Conservation (phyloP, 1,140 invertebrate genomes). For the Lordiphosa collinella region DNA sequence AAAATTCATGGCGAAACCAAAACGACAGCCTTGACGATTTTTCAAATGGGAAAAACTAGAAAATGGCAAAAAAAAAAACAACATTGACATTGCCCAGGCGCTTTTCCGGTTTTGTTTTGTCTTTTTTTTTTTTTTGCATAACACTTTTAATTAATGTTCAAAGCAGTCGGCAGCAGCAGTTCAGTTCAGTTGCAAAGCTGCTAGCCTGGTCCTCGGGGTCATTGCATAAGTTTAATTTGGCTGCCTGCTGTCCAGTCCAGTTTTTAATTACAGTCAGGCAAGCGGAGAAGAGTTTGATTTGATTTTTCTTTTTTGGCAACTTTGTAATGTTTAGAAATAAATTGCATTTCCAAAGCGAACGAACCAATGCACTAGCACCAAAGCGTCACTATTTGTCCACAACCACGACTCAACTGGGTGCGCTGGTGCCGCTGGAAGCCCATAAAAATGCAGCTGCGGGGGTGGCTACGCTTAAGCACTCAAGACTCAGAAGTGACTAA, state of each 20-base stretch:
- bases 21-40: slow-evolving; percentile 20
- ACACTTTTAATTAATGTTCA: slow-evolving; percentile 74
- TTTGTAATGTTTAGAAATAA: slow-evolving; percentile 10
- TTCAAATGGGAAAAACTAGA: slow-evolving; percentile 5
- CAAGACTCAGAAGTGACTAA: slow-evolving; percentile 15
- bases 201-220: slow-evolving; percentile 8
- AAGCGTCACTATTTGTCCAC: slow-evolving; percentile 34
- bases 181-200: slow-evolving; percentile 4
- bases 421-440: slow-evolving; percentile 37
- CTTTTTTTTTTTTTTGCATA: slow-evolving; percentile 44
- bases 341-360: slow-evolving; percentile 7
- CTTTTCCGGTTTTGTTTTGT: slow-evolving; percentile 38
- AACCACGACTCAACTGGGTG: slow-evolving; percentile 49
- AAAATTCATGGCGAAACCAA: background rate
- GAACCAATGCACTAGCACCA: slow-evolving; percentile 15
- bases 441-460: slow-evolving; percentile 67
- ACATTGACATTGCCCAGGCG: slow-evolving; percentile 29
- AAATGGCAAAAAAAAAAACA: background rate
- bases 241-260: slow-evolving; percentile 5
- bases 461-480: background rate
- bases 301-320: slow-evolving; percentile 2
- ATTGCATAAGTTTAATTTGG: slow-evolving; percentile 53
- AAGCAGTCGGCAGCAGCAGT: slow-evolving; percentile 6
- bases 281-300: slow-evolving; percentile 2
- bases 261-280: slow-evolving; percentile 30